These are phyloP conservation scores for Cephus runcator DNA, from an alignment of 2,888 invertebrate genomes.

Conservation along the genomic window DNA sequence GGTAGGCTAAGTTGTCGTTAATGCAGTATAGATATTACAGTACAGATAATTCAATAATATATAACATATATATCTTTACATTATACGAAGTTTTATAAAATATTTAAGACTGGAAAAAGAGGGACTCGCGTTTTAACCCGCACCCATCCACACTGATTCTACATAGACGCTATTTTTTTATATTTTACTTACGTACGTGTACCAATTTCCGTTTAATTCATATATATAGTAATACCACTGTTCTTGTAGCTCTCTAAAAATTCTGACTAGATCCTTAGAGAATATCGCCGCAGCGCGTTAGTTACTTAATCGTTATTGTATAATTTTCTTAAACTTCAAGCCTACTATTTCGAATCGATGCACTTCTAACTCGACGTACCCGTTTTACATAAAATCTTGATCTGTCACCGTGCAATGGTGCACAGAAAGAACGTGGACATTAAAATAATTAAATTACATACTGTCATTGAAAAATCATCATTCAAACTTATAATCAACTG, in stretches of 20 bases:
- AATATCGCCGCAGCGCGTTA: not conserved
- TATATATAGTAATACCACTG: not conserved
- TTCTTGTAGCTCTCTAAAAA: not conserved
- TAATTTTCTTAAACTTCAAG: not conserved
- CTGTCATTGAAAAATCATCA: not conserved
- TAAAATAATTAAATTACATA: not conserved
- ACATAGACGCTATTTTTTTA: conserved; percentile 13
- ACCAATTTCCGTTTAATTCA: not conserved
- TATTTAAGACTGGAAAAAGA: conserved; percentile 44
- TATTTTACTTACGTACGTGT: not conserved
- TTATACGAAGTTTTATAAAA: conserved; percentile 41
- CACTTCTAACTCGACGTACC: not conserved
- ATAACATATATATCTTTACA: conserved; percentile 7
- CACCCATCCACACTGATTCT: conserved; percentile 32
- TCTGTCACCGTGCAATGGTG: not conserved
- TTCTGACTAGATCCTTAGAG: not conserved
- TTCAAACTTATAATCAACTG: not conserved
- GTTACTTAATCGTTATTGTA: not conserved
- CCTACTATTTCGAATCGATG: not conserved
- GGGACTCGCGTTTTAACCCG: conserved; percentile 39
- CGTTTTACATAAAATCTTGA: not conserved
- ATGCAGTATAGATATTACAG: conserved; percentile 32
- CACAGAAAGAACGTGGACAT: not conserved
- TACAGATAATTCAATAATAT: conserved; percentile 10
- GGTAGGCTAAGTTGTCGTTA: conserved; percentile 46